Base-by-base conservation (phyloP, 1,140 invertebrate genomes). In the Dufourea novaeangliae region DNA sequence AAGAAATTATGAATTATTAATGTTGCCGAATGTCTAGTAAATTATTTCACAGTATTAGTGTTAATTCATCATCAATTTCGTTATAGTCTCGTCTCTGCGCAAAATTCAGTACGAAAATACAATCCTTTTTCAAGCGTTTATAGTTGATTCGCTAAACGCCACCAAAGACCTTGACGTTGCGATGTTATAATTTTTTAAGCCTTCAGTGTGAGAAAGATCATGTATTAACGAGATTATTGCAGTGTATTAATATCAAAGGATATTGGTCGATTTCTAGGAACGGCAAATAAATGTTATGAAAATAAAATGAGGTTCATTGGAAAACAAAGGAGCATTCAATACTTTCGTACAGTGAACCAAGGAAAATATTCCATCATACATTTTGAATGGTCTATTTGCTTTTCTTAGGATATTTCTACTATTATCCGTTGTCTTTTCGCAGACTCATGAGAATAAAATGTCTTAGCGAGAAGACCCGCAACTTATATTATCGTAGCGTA, bases 151-250 rank as follows among this genome's bases (percentile, higher is more conserved):
- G 20, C 37, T 29, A 79, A 57, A 41, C 77, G 71, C 70, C 62
- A 74, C 71, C 70, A 67, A 79, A 79, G 54, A 62, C 61, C 70
- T 67, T 44, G 77, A 74, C 41, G 61, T 62, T 29, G 62, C 32
- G 54, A 67, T 39, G 52, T 39, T 71, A 63, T 71, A 46, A 71
- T 54, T 62, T 62, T 77, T 17, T 69, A 69, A 27, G 22, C 7
- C 59, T 69, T 7, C 20, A 50, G n/a, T 50, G 46, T 32, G 14
- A 61, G n/a, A 22, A 17, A 22, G n/a, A 41, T 34, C 59, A 27
- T 57, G 39, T 54, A 10, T 74, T 63, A 46, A 63, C 5, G 20
- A 52, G 20, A 34, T 37, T 74, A 22, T 17, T 10, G 20, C 25
- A 25, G 39, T 70, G 10, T 70, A 32, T 59, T 25, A n/a, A 70